Evolutionary conservation across 2,888 invertebrate genomes (phyloP).

Genomic region (Torymus tubicola): DNA sequence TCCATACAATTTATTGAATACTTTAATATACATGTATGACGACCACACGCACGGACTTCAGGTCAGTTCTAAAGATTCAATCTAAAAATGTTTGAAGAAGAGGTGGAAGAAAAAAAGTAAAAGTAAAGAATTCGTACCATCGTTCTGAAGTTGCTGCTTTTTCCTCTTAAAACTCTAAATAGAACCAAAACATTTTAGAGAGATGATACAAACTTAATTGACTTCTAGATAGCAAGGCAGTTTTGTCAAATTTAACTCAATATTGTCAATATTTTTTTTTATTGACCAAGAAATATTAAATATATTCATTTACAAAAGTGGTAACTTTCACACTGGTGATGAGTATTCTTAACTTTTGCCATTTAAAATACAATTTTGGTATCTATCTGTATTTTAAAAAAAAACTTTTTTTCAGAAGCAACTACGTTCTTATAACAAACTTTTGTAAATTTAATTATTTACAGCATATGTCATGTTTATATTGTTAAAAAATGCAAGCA

Average conservation of each 20-base stretch:
- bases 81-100: neutral
- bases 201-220: neutral
- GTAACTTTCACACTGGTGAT: conserved; percentile 6
- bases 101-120: neutral
- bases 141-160: conserved; percentile 2
- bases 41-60: conserved; percentile 16
- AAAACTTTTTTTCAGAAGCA: too few relatives aligned
- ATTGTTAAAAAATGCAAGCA: too few relatives aligned
- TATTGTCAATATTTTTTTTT: too few relatives aligned
- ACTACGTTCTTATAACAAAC: too few relatives aligned
- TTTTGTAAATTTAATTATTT: too few relatives aligned
- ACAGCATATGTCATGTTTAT: too few relatives aligned
- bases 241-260: too few relatives aligned
- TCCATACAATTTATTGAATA: conserved; percentile 24
- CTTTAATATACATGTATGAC: neutral
- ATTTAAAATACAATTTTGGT: neutral
- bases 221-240: neutral
- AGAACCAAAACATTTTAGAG: neutral
- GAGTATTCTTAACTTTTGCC: conserved; percentile 11
- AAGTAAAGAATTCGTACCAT: conserved; percentile 30
- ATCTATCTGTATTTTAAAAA: too few relatives aligned
- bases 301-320: too few relatives aligned
- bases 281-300: too few relatives aligned
- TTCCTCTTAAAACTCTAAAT: neutral
- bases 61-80: neutral